These are phyloP conservation scores for Pollicipes pollicipes DNA, from an alignment of 1,140 invertebrate species.

Conservation along the genomic window DNA sequence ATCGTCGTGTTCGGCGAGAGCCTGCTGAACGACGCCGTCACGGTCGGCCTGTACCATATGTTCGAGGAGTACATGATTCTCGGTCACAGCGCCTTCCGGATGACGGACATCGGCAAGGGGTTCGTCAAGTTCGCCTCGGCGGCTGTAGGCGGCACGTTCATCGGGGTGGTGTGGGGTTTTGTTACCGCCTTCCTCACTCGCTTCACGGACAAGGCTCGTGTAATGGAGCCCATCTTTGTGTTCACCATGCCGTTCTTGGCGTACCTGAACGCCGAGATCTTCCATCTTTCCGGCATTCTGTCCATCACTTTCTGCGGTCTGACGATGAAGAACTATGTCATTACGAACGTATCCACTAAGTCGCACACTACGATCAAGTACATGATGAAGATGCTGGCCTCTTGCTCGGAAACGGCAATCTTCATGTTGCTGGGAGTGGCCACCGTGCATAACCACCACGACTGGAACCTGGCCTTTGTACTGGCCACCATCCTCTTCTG, in stretches of 20 bases:
- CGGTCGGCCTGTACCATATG: slow-evolving; percentile 85
- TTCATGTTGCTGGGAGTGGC: slow-evolving; percentile 98
- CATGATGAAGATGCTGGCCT: slow-evolving; percentile 97
- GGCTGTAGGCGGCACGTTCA: slow-evolving; percentile 75
- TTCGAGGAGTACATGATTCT: slow-evolving; percentile 79
- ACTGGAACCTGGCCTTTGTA: slow-evolving; percentile 91
- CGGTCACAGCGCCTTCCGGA: slow-evolving; percentile 48
- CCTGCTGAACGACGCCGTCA: slow-evolving; percentile 89
- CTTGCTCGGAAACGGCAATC: slow-evolving; percentile 92
- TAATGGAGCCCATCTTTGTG: no score
- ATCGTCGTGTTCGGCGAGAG: slow-evolving; percentile 99
- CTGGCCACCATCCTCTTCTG: no score
- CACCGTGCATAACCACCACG: slow-evolving; percentile 80
- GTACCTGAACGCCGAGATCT: no score
- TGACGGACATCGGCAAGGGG: slow-evolving; percentile 58
- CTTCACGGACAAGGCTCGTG: no score
- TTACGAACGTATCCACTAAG: no score
- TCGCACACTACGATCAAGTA: no score
- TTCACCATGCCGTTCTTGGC: no score
- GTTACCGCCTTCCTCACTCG: slow-evolving; percentile 89
- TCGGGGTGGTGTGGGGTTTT: slow-evolving; percentile 89
- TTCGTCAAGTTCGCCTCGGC: slow-evolving; percentile 85
- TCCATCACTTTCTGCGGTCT: no score
- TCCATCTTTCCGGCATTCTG: no score
- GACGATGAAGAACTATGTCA: no score